Evolutionary conservation across 1,140 invertebrate genomes (phyloP), one percentile per base, ranked within the genome.

Genomic region (Micrasema minimum): DNA sequence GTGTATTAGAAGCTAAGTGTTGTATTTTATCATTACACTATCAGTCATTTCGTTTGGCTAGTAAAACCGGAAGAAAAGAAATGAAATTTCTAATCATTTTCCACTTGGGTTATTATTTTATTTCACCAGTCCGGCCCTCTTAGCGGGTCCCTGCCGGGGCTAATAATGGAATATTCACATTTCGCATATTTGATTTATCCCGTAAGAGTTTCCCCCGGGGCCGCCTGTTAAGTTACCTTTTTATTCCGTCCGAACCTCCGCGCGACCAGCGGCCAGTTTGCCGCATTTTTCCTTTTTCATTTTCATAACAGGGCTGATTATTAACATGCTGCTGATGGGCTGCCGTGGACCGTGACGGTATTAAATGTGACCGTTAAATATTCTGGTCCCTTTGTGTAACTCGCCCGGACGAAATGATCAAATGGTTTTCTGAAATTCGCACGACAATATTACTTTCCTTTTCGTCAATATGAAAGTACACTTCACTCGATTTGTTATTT

Each of bases 161-260:
- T 75, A 75, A 75, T 75, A 75, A 75, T 75, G 73, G 73, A 75
- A 75, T 75, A 75, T 75, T 75, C 72, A 64, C 72, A 74, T 74
- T 74, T 74, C 68, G 69, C 73, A 75, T 75, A 72, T 75, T 75
- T 75, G 73, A 75, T 75, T 75, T 75, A 75, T 75, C 73, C 73
- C 57, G 66, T 59, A 55, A 62, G 61, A 66, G 64, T 65, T 64
- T 59, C 57, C 69, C 72, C 46, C 16, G 70, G 64, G 70, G 51
- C 23, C 22, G 22, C 41, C 38, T 61, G 57, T 61, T 72, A 38
- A 41, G 37, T 45, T 45, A 20, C 41, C 45, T 64, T 61, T 66
- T 72, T 67, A 65, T 71, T 71, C 38, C 38, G 22, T 16, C 51
- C 38, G 22, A 55, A 55, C n/a, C 14, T 37, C 51, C 66, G 14